Conservation (phyloP, 1,140 invertebrate species). For the Papilio polytes region DNA sequence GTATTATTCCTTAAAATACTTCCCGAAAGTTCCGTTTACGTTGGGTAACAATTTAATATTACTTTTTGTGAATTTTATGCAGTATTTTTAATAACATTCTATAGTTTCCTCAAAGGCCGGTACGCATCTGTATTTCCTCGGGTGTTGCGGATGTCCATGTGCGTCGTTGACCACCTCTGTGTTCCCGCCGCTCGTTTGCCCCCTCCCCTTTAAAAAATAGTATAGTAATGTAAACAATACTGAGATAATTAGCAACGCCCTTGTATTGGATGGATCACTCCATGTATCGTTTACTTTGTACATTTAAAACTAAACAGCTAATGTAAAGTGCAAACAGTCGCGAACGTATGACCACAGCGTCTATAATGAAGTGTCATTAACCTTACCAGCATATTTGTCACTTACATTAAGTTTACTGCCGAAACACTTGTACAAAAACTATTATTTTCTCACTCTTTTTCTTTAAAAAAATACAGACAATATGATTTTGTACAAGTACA, state of each 20-base stretch:
- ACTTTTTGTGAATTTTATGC: not conserved
- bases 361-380: conserved; percentile 26
- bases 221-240: not conserved
- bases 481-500: not conserved
- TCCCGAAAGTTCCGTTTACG: too few relatives aligned
- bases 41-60: not conserved
- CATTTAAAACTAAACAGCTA: conserved; percentile 33
- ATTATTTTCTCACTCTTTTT: not conserved
- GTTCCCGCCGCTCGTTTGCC: too few relatives aligned
- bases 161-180: too few relatives aligned
- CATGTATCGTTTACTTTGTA: conserved; percentile 6
- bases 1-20: too few relatives aligned
- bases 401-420: not conserved
- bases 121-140: too few relatives aligned
- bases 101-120: too few relatives aligned
- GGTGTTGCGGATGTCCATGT: too few relatives aligned
- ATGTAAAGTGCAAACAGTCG: conserved; percentile 32
- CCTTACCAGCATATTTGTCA: conserved; percentile 1
- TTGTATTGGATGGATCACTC: conserved; percentile 16
- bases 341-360: not conserved
- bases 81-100: too few relatives aligned
- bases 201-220: too few relatives aligned
- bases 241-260: not conserved
- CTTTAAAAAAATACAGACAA: not conserved
- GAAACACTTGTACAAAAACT: not conserved